Evolutionary conservation across 2,113 vertebrate species (phyloP), one percentile per base, ranked within the genome.

Genomic region (Bostrychus sinensis): DNA sequence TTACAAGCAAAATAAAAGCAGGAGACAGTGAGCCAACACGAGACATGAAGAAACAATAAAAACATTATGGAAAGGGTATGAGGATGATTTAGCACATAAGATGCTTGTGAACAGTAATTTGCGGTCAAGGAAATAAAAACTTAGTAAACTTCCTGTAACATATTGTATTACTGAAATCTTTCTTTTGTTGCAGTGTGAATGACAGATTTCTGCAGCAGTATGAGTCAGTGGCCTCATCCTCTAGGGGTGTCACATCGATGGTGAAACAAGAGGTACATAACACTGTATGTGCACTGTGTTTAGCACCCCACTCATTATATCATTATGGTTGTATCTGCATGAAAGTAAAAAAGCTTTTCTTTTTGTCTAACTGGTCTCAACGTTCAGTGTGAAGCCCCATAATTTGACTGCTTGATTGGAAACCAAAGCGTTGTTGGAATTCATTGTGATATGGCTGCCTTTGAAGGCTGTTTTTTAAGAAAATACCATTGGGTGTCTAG

Each of bases 381-480:
- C 37, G 66, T 82, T 81, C 66, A 68, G 72, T 7, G 38, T 54
- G 20, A 45, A 65, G 55, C 28, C 69, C 64, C 80, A 78, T 72
- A 57, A 63, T 88, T 83, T 77, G 83, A 82, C 34, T 8, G 66
- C 72, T 69, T 75, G 72, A 77, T 83, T 69, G 16, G 9, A 62
- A 59, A 41, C 66, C 39, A 46, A 56, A 64, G 53, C 72, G 32
- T 62, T 65, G 72, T 41, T 56, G 72, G 77, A 57, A 69, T 84
- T 86, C 68, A 74, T 78, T 83, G 76, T 69, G 64, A 68, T 60
- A 57, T 60, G 85, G 77, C 59, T 25, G 45, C 59, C 72, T 86
- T 76, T 86, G 66, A 68, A 51, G 32, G 42, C 45, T 86, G 77
- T 87, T 92, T 88, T 83, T 60, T 83, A 26, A 81, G 43, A 68